These are phyloP conservation scores for Crenuchus spilurus DNA, from an alignment of 2,797 vertebrate species.

Conservation along the genomic window DNA sequence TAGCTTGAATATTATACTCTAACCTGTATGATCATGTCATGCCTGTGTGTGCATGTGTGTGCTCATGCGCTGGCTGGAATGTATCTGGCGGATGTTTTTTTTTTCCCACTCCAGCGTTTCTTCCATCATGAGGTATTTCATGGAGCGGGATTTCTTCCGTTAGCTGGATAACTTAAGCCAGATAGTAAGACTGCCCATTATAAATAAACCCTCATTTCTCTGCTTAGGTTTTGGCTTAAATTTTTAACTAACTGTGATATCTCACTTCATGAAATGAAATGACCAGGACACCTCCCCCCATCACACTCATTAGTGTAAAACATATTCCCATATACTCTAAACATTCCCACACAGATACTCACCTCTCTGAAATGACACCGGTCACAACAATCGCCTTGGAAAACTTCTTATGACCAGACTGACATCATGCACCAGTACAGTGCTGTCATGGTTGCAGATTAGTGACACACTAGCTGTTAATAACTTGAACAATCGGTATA, in stretches of 20 bases:
- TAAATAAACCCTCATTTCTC: conserved; percentile 8
- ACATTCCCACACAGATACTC: conserved; percentile 29
- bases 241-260: conserved; percentile 19
- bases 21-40: conserved; percentile 74
- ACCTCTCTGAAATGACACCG: conserved; percentile 2
- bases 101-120: conserved; percentile 19
- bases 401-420: conserved; percentile 16
- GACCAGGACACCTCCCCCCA: neutral
- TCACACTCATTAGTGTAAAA: conserved; percentile 27
- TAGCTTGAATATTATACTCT: conserved; percentile 79
- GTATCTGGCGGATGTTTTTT: conserved; percentile 32
- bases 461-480: conserved; percentile 9
- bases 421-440: neutral
- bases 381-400: conserved; percentile 27
- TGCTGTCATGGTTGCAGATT: too few species aligned
- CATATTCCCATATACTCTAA: too few species aligned
- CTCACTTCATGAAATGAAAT: conserved; percentile 18
- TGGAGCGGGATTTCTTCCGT: conserved; percentile 10
- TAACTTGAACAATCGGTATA: neutral
- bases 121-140: conserved; percentile 12
- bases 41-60: conserved; percentile 56
- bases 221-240: conserved; percentile 8
- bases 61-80: conserved; percentile 40
- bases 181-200: conserved; percentile 5
- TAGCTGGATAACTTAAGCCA: neutral